Conservation (phyloP, 2,113 vertebrate genomes). For the Periophthalmus modestus region DNA sequence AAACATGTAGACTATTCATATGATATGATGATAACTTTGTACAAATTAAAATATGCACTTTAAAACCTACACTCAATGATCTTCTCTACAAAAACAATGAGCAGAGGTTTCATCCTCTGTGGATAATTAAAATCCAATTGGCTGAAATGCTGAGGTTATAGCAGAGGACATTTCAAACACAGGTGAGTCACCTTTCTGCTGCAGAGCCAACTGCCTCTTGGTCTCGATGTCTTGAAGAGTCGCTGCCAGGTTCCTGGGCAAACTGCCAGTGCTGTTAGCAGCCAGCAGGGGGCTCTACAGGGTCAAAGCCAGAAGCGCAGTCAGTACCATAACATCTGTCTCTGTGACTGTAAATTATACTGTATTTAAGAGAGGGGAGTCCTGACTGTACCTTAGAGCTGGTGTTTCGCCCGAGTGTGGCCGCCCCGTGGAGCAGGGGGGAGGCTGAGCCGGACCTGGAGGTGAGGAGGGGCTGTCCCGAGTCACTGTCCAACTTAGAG, state of each 20-base stretch:
- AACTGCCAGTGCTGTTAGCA: conserved; percentile 81
- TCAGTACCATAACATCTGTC: background rate
- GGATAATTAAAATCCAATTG: background rate
- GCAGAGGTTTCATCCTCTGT: background rate
- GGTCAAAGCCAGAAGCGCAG: conserved; percentile 18
- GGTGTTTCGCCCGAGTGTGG: conserved; percentile 84
- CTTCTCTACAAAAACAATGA: background rate
- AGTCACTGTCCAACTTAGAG: conserved; percentile 83
- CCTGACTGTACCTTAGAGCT: conserved; percentile 81
- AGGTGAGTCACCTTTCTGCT: conserved; percentile 88
- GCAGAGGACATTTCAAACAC: background rate
- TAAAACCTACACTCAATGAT: background rate
- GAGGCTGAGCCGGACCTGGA: conserved; percentile 73
- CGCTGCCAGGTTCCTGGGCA: conserved; percentile 88
- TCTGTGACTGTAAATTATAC: background rate
- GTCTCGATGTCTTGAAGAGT: conserved; percentile 93
- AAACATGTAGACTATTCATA: background rate
- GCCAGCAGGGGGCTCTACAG: conserved; percentile 78
- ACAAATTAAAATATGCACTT: background rate
- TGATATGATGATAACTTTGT: background rate
- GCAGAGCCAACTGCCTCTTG: conserved; percentile 92
- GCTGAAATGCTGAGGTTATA: background rate
- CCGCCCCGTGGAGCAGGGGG: conserved; percentile 79
- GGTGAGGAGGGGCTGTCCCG: conserved; percentile 63
- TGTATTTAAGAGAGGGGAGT: background rate